A percentile compares a stretch with the other conserved stretches of the same genome.
phyloP scores from a whole-genome alignment of 37 sponge, comb jelly and placozoan species.

The Ianthella basta region DNA sequence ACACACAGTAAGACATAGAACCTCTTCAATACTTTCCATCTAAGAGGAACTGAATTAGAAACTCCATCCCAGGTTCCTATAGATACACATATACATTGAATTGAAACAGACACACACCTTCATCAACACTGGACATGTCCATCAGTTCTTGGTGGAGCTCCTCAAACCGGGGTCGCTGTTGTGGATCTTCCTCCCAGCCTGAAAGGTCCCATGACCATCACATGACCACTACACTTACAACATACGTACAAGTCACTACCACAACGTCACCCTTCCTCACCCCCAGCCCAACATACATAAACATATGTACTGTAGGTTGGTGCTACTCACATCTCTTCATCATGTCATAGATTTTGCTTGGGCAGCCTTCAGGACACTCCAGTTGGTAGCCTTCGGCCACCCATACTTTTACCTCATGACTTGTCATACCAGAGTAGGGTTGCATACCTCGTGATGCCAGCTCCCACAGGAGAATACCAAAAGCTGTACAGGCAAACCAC shows the following conservation, averaged over 20 bases:
- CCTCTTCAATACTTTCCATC: no score
- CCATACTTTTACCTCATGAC: conserved; percentile 83
- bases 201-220: no score
- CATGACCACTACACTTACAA: no score
- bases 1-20: no score
- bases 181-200: conserved; percentile 83
- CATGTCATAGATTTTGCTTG: conserved; percentile 78
- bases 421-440: conserved; percentile 92
- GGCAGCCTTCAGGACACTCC: conserved; percentile 94
- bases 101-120: conserved; percentile 81
- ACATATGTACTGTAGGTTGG: not conserved
- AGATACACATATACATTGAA: no score
- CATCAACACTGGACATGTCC: conserved; percentile 82
- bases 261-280: no score
- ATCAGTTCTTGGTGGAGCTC: conserved; percentile 67
- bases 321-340: conserved; percentile 73
- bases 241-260: no score
- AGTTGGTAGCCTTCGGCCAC: conserved; percentile 91
- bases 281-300: no score
- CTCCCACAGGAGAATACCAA: conserved; percentile 97
- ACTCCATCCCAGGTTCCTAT: no score
- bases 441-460: conserved; percentile 95
- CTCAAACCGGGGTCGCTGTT: conserved; percentile 75
- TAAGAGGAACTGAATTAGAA: no score
- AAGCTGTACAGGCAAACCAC: conserved; percentile 71